Base-by-base conservation (phyloP, 2,888 invertebrate genomes). In the Mesoligia furuncula region DNA sequence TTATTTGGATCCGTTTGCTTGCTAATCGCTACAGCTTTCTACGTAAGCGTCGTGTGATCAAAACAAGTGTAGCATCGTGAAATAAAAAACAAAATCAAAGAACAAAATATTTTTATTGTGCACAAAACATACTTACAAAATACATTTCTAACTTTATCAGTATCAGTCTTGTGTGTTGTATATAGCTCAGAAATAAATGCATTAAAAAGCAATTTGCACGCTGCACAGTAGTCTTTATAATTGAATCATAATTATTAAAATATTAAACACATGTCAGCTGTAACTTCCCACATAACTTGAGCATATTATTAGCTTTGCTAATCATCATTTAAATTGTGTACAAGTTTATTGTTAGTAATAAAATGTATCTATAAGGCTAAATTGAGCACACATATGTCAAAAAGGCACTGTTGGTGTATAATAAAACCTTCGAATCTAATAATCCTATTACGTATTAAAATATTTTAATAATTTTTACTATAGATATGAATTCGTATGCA, bases 121-220 rank as follows among this genome's bases (percentile, higher is more conserved):
- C 96, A 95, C 94, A 96, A 95, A 95, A 95, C 92, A 94, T 93
- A 94, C 94, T 95, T 95, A 96, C 93, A 96, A 95, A 95, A 94
- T 94, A 96, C 92, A 90, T 91, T 90, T 93, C 94, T 94, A 94
- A 93, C 92, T 92, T 93, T 94, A 95, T 96, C 96, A 96, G 96
- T 96, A 95, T 96, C 96, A 96, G 96, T 96, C 96, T 96, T 96
- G 96, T 96, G 96, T 96, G 95, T 95, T 96, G 96, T 96, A 96
- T 96, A 95, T 94, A 95, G 94, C 94, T 94, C 94, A 92, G 93
- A 96, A 95, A 94, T 94, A 95, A 96, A 96, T 95, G 96, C 95
- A 93, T 82, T 93, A 93, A 92, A 93, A 96, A 96, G 95, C 95
- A 92, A 91, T 92, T 91, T 90, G 91, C 91, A 91, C 88, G 90